A percentile compares a stretch with the other conserved stretches of the same genome.
Conservation (phyloP, 2,797 vertebrate genomes). For the Sebastes steindachneri region DNA sequence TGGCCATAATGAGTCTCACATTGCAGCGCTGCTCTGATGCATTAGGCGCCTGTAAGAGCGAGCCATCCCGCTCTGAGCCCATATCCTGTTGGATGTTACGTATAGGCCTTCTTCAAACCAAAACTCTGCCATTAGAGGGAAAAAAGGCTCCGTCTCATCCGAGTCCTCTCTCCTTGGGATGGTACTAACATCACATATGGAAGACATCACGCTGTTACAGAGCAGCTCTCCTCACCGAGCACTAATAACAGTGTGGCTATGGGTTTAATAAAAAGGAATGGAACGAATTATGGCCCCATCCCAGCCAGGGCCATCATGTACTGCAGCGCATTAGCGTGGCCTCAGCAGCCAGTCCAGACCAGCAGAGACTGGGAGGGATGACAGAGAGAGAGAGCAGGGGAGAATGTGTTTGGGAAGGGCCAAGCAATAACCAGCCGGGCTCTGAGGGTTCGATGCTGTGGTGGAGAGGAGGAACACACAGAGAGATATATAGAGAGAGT, state of each 20-base stretch:
- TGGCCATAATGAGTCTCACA: slow-evolving; percentile 6
- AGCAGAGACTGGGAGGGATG: slow-evolving; percentile 55
- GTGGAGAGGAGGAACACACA: slow-evolving; percentile 52
- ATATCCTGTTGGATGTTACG: slow-evolving; percentile 44
- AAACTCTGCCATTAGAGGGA: slow-evolving; percentile 60
- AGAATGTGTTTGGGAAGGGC: slow-evolving; percentile 47
- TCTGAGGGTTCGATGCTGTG: slow-evolving; percentile 26
- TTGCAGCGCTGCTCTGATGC: slow-evolving; percentile 11
- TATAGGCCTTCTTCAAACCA: slow-evolving; percentile 46
- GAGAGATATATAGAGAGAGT: slow-evolving; percentile 41
- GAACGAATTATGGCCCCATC: slow-evolving; percentile 79
- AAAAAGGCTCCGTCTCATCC: slow-evolving; percentile 61
- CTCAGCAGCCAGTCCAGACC: slow-evolving; percentile 65
- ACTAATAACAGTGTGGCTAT: slow-evolving; percentile 81
- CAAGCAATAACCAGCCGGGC: slow-evolving; percentile 48
- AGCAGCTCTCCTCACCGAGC: slow-evolving; percentile 69
- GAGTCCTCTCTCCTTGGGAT: slow-evolving; percentile 47
- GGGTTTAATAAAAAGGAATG: slow-evolving; percentile 83
- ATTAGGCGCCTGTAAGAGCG: slow-evolving; percentile 27
- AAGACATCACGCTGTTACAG: slow-evolving; percentile 77
- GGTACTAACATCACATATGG: slow-evolving; percentile 79
- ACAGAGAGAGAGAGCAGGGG: not conserved
- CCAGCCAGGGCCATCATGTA: slow-evolving; percentile 67
- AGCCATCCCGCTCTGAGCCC: slow-evolving; percentile 27
- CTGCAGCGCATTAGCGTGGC: slow-evolving; percentile 62